Evolutionary conservation across 2,888 invertebrate species (phyloP), one percentile per base, ranked within the genome.

Genomic region (Nomada fucata): DNA sequence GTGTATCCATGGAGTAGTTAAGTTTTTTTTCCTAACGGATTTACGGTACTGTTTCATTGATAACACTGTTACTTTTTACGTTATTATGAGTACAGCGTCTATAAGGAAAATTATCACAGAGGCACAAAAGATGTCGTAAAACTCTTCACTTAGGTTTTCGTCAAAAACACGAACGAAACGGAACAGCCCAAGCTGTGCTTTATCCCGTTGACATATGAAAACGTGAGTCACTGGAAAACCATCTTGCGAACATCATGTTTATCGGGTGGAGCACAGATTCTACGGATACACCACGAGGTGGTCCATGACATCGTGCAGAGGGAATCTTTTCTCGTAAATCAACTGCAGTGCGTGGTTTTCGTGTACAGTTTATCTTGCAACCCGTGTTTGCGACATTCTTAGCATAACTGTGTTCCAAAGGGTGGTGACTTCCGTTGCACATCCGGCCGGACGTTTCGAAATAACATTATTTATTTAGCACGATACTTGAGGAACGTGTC

Each of bases 171-270:
- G 15, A 13, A 36, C 26, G 59, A 65, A 26, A 50, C 0, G 10
- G 55, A 18, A 29, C 4, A 44, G 7, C 29, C 18, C 53, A 26
- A 26, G 50, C 70, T 60, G 42, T 42, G 78, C 29, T 77, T 60
- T 67, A 20, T 63, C 57, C 53, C 69, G 73, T 67, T 80, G 71
- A 55, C 73, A 76, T 79, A 69, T 76, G 74, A 60, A 68, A 68
- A 61, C 67, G 64, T 77, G 87, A 86, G 50, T 86, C 76, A 76
- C 53, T 53, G 65, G 36, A 36, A 73, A 60, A 84, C 42, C 23
- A 86, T 76, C 69, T 76, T 60, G 76, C 59, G 26, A 86, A 50
- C 47, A 68, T 76, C 76, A 60, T 74, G 64, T 57, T 84, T 84
- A 86, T 85, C 84, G 68, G 53, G 55, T 53, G 68, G 61, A 50